Base-by-base conservation (phyloP, 2,888 invertebrate species). In the Zeuzera pyrina region DNA sequence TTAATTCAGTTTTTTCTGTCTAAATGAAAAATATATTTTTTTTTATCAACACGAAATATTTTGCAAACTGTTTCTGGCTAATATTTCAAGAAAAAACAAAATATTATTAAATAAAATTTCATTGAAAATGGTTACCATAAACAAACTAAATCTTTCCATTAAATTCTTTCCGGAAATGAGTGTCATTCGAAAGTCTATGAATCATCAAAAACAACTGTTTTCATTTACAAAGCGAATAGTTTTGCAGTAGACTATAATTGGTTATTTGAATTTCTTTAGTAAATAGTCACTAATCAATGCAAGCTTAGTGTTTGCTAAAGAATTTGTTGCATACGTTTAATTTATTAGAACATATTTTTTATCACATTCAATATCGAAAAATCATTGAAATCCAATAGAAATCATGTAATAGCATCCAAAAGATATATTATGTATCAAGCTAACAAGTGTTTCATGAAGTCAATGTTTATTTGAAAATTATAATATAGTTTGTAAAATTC, bases 131-230 rank as follows among this genome's bases (percentile, higher is more conserved):
- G 8, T 19, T 8, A 19, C 5, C n/a, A n/a, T n/a, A n/a, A 19
- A 19, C 5, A 19, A 19, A 19, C 8, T 8, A 19, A 6, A 19
- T 19, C 19, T 8, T 6, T 19, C 5, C 5, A 47, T 42, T 60
- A 61, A 62, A 69, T 60, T 71, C 69, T 15, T 66, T 65, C 81
- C 81, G 81, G 81, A 83, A 81, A 78, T 73, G 77, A 76, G 81
- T 83, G 81, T 83, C 81, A 73, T 43, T 63, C 63, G 52, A 64
- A 65, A 70, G 68, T 73, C 70, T 76, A 76, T 79, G 79, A 79
- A 76, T 81, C 79, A 81, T 68, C 70, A 47, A 36, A 54, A 54
- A 54, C 45, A 67, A 45, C 45, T 60, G 41, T 71, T 62, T 15
- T 40, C 31, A 24, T 10, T 24, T 10, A 3, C 11, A 3, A 8